These are phyloP conservation scores for Lutjanus erythropterus DNA, from an alignment of 2,113 vertebrate species.

Conservation along the genomic window DNA sequence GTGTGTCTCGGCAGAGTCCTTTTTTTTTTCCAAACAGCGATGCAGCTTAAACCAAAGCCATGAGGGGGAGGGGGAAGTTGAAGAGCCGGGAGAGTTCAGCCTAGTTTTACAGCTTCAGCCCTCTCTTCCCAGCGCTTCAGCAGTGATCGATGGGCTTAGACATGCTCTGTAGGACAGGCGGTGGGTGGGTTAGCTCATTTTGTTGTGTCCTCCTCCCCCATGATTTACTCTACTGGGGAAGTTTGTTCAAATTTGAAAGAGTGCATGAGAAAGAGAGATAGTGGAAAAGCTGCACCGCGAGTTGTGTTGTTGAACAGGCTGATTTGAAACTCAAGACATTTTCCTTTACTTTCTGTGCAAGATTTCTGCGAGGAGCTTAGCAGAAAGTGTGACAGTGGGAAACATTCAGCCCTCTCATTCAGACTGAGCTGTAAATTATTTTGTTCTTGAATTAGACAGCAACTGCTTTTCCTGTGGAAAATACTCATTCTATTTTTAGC, in stretches of 20 bases:
- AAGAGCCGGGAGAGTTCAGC: conserved; percentile 58
- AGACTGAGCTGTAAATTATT: conserved; percentile 13
- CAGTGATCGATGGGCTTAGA: conserved; percentile 77
- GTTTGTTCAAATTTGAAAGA: conserved; percentile 36
- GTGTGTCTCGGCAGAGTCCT: conserved; percentile 36
- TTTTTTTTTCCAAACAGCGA: conserved; percentile 21
- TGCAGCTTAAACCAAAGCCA: conserved; percentile 42
- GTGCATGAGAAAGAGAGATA: not conserved
- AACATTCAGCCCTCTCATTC: conserved; percentile 16
- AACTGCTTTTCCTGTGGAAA: conserved; percentile 44
- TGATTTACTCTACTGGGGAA: conserved; percentile 55
- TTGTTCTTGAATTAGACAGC: conserved; percentile 27
- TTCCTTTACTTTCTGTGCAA: not conserved
- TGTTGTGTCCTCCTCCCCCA: conserved; percentile 57
- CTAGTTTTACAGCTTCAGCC: conserved; percentile 61
- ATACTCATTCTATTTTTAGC: conserved; percentile 49
- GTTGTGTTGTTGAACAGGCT: conserved; percentile 10
- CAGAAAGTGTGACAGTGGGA: conserved; percentile 6
- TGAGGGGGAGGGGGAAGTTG: conserved; percentile 39
- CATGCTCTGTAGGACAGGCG: conserved; percentile 72
- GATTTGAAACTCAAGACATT: conserved; percentile 5
- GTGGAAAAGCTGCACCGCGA: not conserved
- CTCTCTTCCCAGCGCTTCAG: conserved; percentile 56
- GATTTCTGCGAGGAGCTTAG: conserved; percentile 1
- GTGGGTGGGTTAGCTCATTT: conserved; percentile 60